Base-by-base conservation (phyloP, 1,140 invertebrate species). In the Limonius californicus region DNA sequence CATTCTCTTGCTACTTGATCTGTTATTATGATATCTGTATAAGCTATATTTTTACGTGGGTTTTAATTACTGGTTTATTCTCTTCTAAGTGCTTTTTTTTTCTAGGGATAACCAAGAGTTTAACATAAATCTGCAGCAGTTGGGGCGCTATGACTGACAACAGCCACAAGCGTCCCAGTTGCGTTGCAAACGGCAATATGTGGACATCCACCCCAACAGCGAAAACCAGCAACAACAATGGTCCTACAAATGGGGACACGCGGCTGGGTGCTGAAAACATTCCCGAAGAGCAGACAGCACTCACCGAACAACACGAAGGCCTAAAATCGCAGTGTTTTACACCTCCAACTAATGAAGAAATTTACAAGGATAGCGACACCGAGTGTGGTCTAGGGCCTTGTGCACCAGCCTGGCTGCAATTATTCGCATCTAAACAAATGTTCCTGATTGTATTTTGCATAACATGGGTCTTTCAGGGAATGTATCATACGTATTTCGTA, bases 401-500 rank as follows among this genome's bases (percentile, higher is more conserved):
- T 63, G 79, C 82, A 30, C 89, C 90, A 0, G 74, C 77, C 0
- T 92, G 89, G 87, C 71, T 90, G 19, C 85, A 90, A 60, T 80
- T 79, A 9, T 90, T 94, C 69, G 90, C 92, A 19, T 92, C 91
- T n/a, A 95, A 94, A 66, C 87, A 94, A 70, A 84, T 89, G 18
- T 96, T 96, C 76, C 84, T 96, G 76, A 83, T 89, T 58, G 88
- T 91, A 7, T 96, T 95, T 77, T 91, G 93, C 69, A 81, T 92
- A 59, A 91, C 90, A 14, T 93, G 91, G 85, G 90, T 96, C 0
- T 80, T 95, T 9, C 92, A 95, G 78, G 94, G 94, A 23, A 95
- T 95, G 89, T 96, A 92, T 75, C 91, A 91, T 77, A 95, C 93
- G 16, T 98, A 98, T 77, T 94, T 98, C 75, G 95, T 96, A 23